phyloP scores from a whole-genome alignment of 2,888 invertebrate genomes.

The Mactromeris polynyma region DNA sequence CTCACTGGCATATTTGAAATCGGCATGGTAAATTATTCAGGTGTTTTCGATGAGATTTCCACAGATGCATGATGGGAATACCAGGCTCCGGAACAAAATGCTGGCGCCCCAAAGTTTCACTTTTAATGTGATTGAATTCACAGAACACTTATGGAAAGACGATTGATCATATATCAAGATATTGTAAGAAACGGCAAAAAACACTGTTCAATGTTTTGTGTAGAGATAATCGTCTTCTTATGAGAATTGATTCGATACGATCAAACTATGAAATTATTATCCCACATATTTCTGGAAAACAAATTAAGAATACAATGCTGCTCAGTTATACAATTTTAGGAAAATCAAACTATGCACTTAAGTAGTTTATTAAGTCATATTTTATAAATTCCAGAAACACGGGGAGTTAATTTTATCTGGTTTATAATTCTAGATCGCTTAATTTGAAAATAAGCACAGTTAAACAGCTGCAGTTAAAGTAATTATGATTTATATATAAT shows the following conservation, averaged over 20 bases:
- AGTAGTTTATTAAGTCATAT: conserved; percentile 6
- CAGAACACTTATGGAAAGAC: conserved; percentile 10
- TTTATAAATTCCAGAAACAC: conserved; percentile 7
- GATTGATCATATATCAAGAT: conserved; percentile 16
- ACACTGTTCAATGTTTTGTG: not conserved
- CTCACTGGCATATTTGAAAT: conserved; percentile 6
- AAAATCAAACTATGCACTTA: conserved; percentile 9
- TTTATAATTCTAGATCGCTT: not conserved
- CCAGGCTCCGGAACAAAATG: conserved; percentile 45
- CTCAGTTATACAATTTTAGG: conserved; percentile 14
- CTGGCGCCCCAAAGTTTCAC: conserved; percentile 57
- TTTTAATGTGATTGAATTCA: conserved; percentile 9
- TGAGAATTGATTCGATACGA: not conserved
- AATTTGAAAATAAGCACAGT: conserved; percentile 1
- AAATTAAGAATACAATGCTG: not conserved
- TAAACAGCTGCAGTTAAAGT: not conserved
- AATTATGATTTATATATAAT: not conserved
- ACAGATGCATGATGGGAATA: conserved; percentile 44
- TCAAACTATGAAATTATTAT: conserved; percentile 13
- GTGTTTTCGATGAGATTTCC: conserved; percentile 52
- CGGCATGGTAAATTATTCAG: conserved; percentile 63
- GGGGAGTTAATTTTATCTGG: not conserved
- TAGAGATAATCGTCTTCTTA: not conserved
- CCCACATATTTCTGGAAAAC: not conserved
- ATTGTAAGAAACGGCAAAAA: not conserved